Evolutionary conservation across 2,888 invertebrate genomes (phyloP), one percentile per base, ranked within the genome.

Genomic region (Perizoma flavofasciatum): DNA sequence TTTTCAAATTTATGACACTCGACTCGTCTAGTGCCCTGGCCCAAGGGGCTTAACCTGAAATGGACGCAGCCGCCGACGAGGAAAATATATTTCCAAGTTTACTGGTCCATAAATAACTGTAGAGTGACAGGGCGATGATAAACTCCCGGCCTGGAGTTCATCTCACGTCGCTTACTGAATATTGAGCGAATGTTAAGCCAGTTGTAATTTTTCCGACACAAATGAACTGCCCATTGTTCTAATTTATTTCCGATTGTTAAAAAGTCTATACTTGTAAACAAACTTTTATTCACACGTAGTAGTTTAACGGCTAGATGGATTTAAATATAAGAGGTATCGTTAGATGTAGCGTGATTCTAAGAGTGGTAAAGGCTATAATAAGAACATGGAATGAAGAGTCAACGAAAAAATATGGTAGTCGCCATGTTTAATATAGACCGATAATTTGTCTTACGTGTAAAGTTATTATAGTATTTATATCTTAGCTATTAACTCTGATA

Each of bases 1-100:
- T 90, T 91, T 88, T 86, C 83, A 88, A 92, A 92, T 90, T 90
- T 90, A 90, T 89, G 89, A 90, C 90, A 88, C 89, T 90, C 87
- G 78, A 88, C 89, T 90, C 87, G 83, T 87, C 88, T 88, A 88
- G 89, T 85, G 83, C 80, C 79, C 81, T 77, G 84, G 83, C 89
- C 90, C 88, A 84, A 86, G 90, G 88, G 91, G 88, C 82, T 90
- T 89, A 89, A 89, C 89, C 91, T 90, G 89, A 82, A 89, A 90
- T 88, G 89, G 91, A 90, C 89, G 88, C 82, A 84, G 83, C 83
- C 85, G 87, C 79, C 83, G 81, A 80, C 79, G 87, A 83, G 85
- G 85, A 90, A 90, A 89, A 91, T 91, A 90, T 90, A 91, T 92
- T 89, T 92, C 84, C 88, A 88, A 89, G 91, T 91, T 91, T 89